Conservation (phyloP, 2,113 vertebrate species). For the Silurus asotus region DNA sequence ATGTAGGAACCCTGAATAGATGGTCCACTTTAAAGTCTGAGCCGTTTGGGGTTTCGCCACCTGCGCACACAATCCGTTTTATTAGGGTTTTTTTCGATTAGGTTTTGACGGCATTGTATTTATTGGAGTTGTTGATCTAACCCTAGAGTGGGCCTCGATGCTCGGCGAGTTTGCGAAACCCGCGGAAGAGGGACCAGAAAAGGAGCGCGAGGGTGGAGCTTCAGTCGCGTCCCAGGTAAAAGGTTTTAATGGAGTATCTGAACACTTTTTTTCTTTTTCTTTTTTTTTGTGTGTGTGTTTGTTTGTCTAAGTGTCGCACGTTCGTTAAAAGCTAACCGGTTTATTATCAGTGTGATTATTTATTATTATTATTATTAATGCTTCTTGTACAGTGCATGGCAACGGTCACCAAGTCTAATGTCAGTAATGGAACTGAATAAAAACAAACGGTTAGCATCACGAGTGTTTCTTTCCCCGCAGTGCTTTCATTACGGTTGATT, state of each 20-base stretch:
- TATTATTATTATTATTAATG: neutral
- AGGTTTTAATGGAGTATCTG: constrained; percentile 21
- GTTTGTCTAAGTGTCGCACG: constrained; percentile 20
- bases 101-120: neutral
- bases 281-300: constrained; percentile 33
- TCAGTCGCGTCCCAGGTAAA: constrained; percentile 80
- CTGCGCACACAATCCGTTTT: neutral
- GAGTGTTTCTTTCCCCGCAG: constrained; percentile 40
- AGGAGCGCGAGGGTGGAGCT: constrained; percentile 76
- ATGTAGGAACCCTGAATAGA: no score
- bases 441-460: constrained; percentile 38
- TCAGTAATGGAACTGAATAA: constrained; percentile 19
- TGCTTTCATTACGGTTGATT: neutral
- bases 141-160: constrained; percentile 83
- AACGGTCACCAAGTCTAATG: neutral
- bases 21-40: no score
- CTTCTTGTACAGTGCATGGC: constrained; percentile 17
- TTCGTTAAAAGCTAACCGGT: neutral
- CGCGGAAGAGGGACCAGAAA: constrained; percentile 76
- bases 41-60: no score
- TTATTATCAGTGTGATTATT: neutral
- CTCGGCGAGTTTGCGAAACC: constrained; percentile 75
- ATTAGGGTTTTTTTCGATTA: neutral
- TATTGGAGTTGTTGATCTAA: constrained; percentile 5
- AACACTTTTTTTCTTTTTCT: neutral